These are phyloP conservation scores for Netelia fuscicornis DNA, from an alignment of 2,888 invertebrate genomes.

Conservation along the genomic window DNA sequence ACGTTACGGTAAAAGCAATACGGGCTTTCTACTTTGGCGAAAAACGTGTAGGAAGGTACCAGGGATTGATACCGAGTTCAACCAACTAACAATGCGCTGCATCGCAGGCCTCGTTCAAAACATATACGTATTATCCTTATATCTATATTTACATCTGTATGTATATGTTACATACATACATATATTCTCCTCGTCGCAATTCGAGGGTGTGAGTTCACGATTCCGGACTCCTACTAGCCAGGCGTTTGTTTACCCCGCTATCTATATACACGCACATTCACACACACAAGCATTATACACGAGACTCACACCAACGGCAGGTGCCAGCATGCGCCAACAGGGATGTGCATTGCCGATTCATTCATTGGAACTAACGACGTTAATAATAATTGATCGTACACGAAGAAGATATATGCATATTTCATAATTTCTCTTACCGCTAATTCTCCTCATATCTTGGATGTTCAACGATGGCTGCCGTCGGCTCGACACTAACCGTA, in stretches of 20 bases:
- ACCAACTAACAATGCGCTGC: slow-evolving; percentile 67
- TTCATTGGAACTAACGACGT: slow-evolving; percentile 9
- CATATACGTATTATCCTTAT: slow-evolving; percentile 36
- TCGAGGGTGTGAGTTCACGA: slow-evolving; percentile 48
- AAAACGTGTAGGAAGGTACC: slow-evolving; percentile 18
- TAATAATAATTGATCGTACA: not conserved
- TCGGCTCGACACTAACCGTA: slow-evolving; percentile 49
- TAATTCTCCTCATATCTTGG: slow-evolving; percentile 81
- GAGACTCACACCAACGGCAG: slow-evolving; percentile 11
- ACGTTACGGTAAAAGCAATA: slow-evolving; percentile 12
- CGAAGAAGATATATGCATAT: not conserved
- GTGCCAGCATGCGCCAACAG: slow-evolving; percentile 54
- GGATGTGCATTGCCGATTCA: slow-evolving; percentile 49
- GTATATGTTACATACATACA: not conserved
- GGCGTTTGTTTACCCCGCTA: slow-evolving; percentile 64
- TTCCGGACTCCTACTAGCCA: slow-evolving; percentile 47
- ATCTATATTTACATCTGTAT: not conserved
- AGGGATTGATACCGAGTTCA: slow-evolving; percentile 64
- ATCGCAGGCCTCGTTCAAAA: slow-evolving; percentile 57
- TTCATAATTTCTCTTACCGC: slow-evolving; percentile 76
- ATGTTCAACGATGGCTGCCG: slow-evolving; percentile 61
- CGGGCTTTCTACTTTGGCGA: slow-evolving; percentile 21
- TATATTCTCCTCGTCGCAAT: slow-evolving; percentile 49
- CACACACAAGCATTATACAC: not conserved
- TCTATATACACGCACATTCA: slow-evolving; percentile 25